These are phyloP conservation scores for Gonioctena quinquepunctata DNA, from an alignment of 1,140 invertebrate genomes.

Conservation along the genomic window DNA sequence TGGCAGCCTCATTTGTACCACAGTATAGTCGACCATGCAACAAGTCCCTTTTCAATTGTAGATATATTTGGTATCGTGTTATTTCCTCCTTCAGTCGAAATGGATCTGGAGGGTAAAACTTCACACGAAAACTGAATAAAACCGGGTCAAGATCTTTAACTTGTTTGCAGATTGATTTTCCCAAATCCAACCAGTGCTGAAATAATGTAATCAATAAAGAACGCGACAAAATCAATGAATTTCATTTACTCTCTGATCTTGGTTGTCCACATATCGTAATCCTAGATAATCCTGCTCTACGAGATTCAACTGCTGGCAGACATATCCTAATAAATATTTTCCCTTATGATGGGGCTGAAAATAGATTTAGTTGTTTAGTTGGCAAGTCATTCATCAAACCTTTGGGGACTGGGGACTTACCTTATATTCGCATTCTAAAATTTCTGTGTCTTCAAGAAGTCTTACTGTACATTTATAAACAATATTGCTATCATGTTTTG, in stretches of 20 bases:
- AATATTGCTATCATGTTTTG: constrained; percentile 81
- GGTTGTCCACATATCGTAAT: constrained; percentile 88
- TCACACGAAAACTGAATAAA: constrained; percentile 89
- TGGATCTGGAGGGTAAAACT: constrained; percentile 93
- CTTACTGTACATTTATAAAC: constrained; percentile 93
- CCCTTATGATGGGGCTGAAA: constrained; percentile 91
- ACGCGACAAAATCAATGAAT: not conserved
- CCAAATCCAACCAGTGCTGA: constrained; percentile 96
- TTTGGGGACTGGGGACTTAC: too few species aligned
- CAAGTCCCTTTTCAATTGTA: constrained; percentile 93
- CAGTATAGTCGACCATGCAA: constrained; percentile 93
- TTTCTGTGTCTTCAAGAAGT: constrained; percentile 91
- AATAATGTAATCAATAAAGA: constrained; percentile 45
- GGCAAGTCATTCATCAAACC: not conserved
- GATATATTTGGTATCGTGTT: constrained; percentile 88
- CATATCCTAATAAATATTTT: constrained; percentile 89
- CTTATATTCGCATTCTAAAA: constrained; percentile 94
- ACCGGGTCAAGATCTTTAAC: constrained; percentile 90
- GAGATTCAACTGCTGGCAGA: constrained; percentile 91
- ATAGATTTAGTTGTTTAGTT: not conserved
- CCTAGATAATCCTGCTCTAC: constrained; percentile 98
- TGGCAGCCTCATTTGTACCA: constrained; percentile 83
- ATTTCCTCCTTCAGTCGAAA: constrained; percentile 83
- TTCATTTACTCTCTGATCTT: constrained; percentile 84
- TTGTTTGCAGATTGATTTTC: constrained; percentile 92